Base-by-base conservation (phyloP, 2,113 vertebrate genomes). In the Columba janthina region DNA sequence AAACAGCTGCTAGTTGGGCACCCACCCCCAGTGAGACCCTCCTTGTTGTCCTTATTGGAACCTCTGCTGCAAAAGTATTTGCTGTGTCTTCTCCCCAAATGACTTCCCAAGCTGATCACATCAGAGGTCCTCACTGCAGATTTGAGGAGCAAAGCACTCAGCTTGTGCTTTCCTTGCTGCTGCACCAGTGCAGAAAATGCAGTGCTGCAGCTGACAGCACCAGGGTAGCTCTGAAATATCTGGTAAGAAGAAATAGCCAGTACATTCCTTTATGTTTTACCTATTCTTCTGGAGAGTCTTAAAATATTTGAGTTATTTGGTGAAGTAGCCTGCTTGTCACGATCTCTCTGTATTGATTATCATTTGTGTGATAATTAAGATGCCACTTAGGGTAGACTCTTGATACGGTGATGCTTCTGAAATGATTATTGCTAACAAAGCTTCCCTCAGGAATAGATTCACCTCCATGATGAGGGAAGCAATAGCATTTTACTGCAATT, bases 361-460 rank as follows among this genome's bases (percentile, higher is more conserved):
- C 53, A 15, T 89, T 75, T 88, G 58, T 78, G 70, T 85, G 50
- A 61, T 79, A 73, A 91, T 61, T 36, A 58, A 94, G 81, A 53
- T 88, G 81, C 65, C 36, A 28, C 58, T 88, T 50, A 73, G 25
- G 77, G 32, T 21, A 85, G 31, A 44, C 50, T 87, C 22, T 78
- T 54, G 65, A n/a, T 78, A 50, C 2, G 0, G 50, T 44, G 57
- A 19, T 85, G 58, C 15, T 77, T 79, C 71, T 93, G 81, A 73
- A 91, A 91, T 60, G 36, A 73, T 32, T 75, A 11, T 50, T 75
- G 61, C 34, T 57, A 61, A 46, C 28, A 89, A 87, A 86, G 24
- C 44, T 74, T 73, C 64, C 50, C n/a, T 74, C 25, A 7, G 61
- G 66, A 73, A 48, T 3, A 70, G 21, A 36, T 34, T 82, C 64